Conservation (phyloP, 1,140 invertebrate genomes). For the Dufourea novaeangliae region DNA sequence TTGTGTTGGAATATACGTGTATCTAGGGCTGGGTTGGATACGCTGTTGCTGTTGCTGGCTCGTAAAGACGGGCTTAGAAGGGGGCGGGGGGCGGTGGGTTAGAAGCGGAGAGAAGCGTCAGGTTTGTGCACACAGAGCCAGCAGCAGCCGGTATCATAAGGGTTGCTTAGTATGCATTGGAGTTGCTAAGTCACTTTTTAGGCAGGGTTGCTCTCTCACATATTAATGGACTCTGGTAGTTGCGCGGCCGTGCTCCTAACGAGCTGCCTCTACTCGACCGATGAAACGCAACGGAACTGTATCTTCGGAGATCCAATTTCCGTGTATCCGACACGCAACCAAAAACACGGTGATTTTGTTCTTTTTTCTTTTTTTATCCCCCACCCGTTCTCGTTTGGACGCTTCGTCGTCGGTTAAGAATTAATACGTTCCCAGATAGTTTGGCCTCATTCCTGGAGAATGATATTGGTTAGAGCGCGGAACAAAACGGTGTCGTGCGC, state of each 20-base stretch:
- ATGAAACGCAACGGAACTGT: slow-evolving; percentile 40
- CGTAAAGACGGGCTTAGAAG: slow-evolving; percentile 68
- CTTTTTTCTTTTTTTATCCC: too few species aligned
- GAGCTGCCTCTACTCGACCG: slow-evolving; percentile 41
- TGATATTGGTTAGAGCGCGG: neutral
- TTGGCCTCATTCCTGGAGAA: neutral
- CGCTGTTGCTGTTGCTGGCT: slow-evolving; percentile 65
- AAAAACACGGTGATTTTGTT: neutral
- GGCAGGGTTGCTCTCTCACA: slow-evolving; percentile 69
- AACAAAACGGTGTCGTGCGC: neutral
- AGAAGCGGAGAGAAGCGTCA: slow-evolving; percentile 28
- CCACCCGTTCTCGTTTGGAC: neutral
- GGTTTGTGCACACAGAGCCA: slow-evolving; percentile 44
- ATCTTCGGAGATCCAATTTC: slow-evolving; percentile 13
- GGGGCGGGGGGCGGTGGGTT: slow-evolving; percentile 51
- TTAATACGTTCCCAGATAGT: too few species aligned
- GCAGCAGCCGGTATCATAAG: slow-evolving; percentile 60
- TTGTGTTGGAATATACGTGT: slow-evolving; percentile 8
- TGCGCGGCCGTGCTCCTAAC: slow-evolving; percentile 50
- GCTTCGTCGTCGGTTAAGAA: neutral
- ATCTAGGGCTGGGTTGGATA: slow-evolving; percentile 26
- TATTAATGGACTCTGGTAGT: slow-evolving; percentile 73
- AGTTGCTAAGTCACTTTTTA: slow-evolving; percentile 81
- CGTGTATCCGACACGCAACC: neutral
- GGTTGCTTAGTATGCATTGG: slow-evolving; percentile 81